These are phyloP conservation scores for Nemoura dubitans DNA, from an alignment of 2,888 invertebrate species.

Conservation along the genomic window DNA sequence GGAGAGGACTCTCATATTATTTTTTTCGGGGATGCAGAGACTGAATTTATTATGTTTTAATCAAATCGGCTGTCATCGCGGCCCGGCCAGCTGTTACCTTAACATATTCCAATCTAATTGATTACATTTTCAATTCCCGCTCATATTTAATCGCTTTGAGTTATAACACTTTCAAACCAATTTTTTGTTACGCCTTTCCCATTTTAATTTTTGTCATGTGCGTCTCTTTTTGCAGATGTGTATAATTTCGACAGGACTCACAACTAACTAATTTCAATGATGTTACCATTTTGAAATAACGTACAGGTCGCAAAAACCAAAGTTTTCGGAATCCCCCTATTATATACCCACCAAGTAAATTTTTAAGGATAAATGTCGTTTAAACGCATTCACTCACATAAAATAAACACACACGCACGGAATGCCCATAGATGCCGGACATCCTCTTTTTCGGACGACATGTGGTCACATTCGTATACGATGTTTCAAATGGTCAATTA, in stretches of 20 bases:
- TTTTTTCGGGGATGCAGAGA: not conserved
- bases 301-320: too few species aligned
- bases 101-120: not conserved
- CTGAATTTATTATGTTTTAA: slow-evolving; percentile 5
- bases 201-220: not conserved
- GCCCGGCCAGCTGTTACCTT: not conserved
- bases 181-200: not conserved
- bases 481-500: too few species aligned
- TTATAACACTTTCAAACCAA: not conserved
- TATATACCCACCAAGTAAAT: too few species aligned
- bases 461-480: not conserved
- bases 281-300: too few species aligned
- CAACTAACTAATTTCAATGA: too few species aligned
- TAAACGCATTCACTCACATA: too few species aligned
- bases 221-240: too few species aligned
- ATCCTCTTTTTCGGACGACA: not conserved
- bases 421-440: not conserved
- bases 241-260: too few species aligned
- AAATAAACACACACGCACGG: too few species aligned
- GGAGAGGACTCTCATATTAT: not conserved
- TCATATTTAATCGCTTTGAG: not conserved
- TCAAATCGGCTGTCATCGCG: not conserved
- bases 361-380: too few species aligned
- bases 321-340: too few species aligned
- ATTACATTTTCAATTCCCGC: not conserved